Evolutionary conservation across 2,888 invertebrate species (phyloP).

Genomic region (Eupithecia centaureata): DNA sequence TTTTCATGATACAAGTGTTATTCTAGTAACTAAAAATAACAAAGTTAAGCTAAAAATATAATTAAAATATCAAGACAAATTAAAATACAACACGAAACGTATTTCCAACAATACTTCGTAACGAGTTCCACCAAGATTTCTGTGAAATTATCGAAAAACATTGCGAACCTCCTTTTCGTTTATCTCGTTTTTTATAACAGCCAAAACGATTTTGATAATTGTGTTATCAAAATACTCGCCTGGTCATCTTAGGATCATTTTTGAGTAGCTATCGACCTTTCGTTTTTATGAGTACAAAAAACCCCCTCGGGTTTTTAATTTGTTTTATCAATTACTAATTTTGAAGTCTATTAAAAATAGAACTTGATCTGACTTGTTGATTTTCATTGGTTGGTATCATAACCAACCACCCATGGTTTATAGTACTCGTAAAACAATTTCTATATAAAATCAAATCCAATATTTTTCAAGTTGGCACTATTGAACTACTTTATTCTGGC

Average conservation of each 20-base stretch:
- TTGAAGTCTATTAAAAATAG: background rate
- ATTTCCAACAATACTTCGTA: background rate
- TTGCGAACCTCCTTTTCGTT: background rate
- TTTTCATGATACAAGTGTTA: background rate
- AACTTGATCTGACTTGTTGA: background rate
- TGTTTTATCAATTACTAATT: background rate
- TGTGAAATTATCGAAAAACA: background rate
- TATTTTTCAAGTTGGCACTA: too few species aligned
- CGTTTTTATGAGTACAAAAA: too few species aligned
- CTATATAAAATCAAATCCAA: too few species aligned
- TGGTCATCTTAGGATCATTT: too few species aligned
- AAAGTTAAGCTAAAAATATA: background rate
- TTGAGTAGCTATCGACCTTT: too few species aligned
- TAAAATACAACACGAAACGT: background rate
- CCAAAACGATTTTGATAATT: background rate
- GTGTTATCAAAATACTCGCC: background rate
- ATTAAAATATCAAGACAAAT: background rate
- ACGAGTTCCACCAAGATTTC: background rate
- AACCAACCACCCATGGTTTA: background rate
- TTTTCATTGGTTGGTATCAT: background rate
- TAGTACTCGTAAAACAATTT: background rate
- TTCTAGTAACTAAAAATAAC: background rate
- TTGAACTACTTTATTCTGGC: too few species aligned
- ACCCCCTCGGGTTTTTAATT: too few species aligned
- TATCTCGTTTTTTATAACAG: background rate